phyloP scores from a whole-genome alignment of 2,888 invertebrate genomes.

The Gryllus longicercus region DNA sequence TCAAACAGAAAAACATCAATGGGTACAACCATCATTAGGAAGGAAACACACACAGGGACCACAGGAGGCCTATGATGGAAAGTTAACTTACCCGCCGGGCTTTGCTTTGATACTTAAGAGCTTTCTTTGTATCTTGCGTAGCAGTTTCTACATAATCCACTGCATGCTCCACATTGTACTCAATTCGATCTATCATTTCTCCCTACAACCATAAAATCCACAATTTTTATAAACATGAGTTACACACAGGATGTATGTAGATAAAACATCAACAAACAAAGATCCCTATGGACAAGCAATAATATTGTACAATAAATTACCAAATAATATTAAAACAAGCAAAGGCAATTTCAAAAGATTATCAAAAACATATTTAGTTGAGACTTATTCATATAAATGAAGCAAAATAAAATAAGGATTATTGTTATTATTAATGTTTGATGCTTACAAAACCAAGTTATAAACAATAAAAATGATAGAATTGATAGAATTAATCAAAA shows the following conservation, averaged over 20 bases:
- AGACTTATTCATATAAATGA: too few species aligned
- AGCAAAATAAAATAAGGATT: too few species aligned
- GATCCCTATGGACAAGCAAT: background rate
- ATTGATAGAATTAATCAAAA: too few species aligned
- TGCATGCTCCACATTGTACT: slow-evolving; percentile 99
- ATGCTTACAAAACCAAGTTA: too few species aligned
- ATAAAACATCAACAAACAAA: too few species aligned
- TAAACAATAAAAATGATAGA: too few species aligned
- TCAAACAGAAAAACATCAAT: slow-evolving; percentile 17
- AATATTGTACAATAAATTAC: too few species aligned
- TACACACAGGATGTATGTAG: too few species aligned
- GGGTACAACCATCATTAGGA: background rate
- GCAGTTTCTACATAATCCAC: slow-evolving; percentile 99
- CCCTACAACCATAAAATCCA: slow-evolving; percentile 63
- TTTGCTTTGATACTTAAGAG: slow-evolving; percentile 99
- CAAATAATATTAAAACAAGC: too few species aligned
- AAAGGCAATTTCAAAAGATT: too few species aligned
- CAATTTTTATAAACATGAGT: slow-evolving; percentile 26
- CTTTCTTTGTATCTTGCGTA: slow-evolving; percentile 99
- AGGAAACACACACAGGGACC: slow-evolving; percentile 7
- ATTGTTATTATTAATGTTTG: too few species aligned
- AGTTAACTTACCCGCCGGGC: slow-evolving; percentile 92
- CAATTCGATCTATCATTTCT: slow-evolving; percentile 99
- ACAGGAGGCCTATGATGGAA: background rate
- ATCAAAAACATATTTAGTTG: too few species aligned